A percentile compares a stretch with the other conserved stretches of the same genome.
Conservation (phyloP, 2,888 invertebrate species). For the Charanyca ferruginea region DNA sequence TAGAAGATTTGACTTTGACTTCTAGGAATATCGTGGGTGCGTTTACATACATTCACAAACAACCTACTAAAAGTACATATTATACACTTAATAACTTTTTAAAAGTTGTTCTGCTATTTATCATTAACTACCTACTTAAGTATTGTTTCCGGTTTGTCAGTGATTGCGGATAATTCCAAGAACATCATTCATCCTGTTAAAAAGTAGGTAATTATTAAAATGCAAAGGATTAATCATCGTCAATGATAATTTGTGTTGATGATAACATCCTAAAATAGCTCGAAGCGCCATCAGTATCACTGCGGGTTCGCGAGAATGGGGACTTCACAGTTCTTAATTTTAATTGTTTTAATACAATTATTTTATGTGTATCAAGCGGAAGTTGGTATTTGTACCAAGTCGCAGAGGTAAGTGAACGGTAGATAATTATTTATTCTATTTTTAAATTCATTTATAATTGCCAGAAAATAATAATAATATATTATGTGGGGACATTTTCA, state of each 20-base stretch:
- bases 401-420: slow-evolving; percentile 10
- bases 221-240: slow-evolving; percentile 26
- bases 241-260: slow-evolving; percentile 18
- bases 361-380: slow-evolving; percentile 16
- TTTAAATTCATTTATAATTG: no score
- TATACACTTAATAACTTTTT: no score
- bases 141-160: slow-evolving; percentile 22
- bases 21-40: no score
- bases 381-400: neutral
- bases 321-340: slow-evolving; percentile 8
- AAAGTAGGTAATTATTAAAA: slow-evolving; percentile 9
- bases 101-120: neutral
- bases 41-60: no score
- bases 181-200: slow-evolving; percentile 23
- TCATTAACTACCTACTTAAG: neutral
- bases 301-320: slow-evolving; percentile 13
- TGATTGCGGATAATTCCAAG: slow-evolving; percentile 24
- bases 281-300: slow-evolving; percentile 28
- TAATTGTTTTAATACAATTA: slow-evolving; percentile 36
- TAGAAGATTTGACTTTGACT: no score
- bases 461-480: no score
- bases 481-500: no score
- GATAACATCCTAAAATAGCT: slow-evolving; percentile 28
- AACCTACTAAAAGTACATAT: no score
- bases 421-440: neutral